These are phyloP conservation scores for Chironomus tentans DNA, from an alignment of 2,888 invertebrate genomes.

Conservation along the genomic window DNA sequence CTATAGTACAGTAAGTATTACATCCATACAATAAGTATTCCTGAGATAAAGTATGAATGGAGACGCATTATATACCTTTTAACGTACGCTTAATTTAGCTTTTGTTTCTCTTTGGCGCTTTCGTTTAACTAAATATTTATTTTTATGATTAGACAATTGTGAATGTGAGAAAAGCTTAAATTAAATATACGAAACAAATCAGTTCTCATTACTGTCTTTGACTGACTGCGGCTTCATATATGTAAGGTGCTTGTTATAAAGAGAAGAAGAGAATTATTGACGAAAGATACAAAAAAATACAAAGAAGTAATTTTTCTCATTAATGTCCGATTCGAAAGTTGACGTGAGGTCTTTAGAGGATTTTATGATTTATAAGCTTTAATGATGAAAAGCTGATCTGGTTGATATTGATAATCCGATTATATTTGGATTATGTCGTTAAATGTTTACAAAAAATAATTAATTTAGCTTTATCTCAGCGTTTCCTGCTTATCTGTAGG, in stretches of 20 bases:
- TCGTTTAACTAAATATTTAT: conserved; percentile 9
- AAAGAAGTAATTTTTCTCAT: not conserved
- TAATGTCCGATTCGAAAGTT: not conserved
- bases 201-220: not conserved
- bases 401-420: not conserved
- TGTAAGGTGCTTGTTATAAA: not conserved
- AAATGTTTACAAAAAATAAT: too few species aligned
- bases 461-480: too few species aligned
- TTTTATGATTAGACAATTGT: conserved; percentile 26
- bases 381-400: not conserved
- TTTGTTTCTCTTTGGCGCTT: conserved; percentile 20
- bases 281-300: too few species aligned
- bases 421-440: too few species aligned
- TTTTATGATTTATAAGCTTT: not conserved
- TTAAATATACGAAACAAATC: not conserved
- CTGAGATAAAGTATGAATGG: not conserved
- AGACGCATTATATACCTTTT: not conserved
- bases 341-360: not conserved
- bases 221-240: not conserved
- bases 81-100: conserved; percentile 22
- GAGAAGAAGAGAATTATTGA: not conserved
- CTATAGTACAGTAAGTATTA: too few species aligned
- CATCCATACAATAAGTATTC: too few species aligned
- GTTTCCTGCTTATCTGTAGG: too few species aligned
- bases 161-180: conserved; percentile 22